phyloP scores from a whole-genome alignment of 1,140 invertebrate genomes.

The Zaprionus camerounensis region DNA sequence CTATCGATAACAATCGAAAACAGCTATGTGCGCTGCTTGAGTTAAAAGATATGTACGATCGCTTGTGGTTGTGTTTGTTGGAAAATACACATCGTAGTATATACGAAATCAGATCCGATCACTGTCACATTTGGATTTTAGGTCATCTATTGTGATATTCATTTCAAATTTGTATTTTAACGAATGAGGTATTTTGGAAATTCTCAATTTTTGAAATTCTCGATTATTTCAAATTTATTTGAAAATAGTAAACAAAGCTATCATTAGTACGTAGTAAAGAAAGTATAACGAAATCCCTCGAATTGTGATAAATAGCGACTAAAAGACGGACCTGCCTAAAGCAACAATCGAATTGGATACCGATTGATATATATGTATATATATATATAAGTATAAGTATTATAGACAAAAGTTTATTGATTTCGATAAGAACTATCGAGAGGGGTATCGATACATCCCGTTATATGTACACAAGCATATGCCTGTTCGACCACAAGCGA shows the following conservation, averaged over 20 bases:
- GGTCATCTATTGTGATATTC: slow-evolving; percentile 23
- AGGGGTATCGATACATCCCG: slow-evolving; percentile 3
- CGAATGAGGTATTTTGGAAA: slow-evolving; percentile 38
- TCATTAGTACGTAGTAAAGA: slow-evolving; percentile 21
- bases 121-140: slow-evolving; percentile 21
- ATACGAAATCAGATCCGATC: not conserved
- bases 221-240: slow-evolving; percentile 25
- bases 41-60: not conserved
- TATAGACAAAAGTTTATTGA: not conserved
- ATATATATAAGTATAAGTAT: not conserved
- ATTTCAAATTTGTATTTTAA: slow-evolving; percentile 43
- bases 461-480: slow-evolving; percentile 8
- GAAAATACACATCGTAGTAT: not conserved
- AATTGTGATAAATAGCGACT: not conserved
- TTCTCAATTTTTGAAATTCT: slow-evolving; percentile 39
- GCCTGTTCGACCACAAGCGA: not conserved
- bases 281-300: not conserved
- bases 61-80: not conserved
- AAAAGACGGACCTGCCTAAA: not conserved
- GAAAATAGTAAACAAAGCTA: slow-evolving; percentile 30
- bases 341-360: not conserved
- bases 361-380: not conserved
- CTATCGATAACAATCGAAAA: not conserved
- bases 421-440: not conserved
- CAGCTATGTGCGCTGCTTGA: no score